Percentiles rank a stretch among this genome's conserved stretches.
phyloP scores from a whole-genome alignment of 2,113 vertebrate species.

The zebrafish (Danio rerio) region DNA sequence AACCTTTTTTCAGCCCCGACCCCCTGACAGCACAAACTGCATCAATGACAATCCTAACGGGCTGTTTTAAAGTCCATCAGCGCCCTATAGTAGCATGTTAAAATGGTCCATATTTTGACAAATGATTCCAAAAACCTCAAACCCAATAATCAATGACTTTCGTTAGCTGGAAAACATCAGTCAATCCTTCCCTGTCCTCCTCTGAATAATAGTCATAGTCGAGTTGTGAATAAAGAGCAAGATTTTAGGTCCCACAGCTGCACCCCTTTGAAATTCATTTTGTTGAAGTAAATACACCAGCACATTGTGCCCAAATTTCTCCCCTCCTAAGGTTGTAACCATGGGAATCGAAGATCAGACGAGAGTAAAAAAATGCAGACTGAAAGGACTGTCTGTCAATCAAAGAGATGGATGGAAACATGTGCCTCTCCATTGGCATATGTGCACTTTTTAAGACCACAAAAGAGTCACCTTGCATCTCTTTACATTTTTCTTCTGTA shows the following conservation, averaged over 20 bases:
- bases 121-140: conserved; percentile 1
- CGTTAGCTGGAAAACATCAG: background rate
- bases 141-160: conserved; percentile 19
- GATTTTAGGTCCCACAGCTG: conserved; percentile 9
- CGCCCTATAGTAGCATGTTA: background rate
- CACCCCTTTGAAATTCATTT: conserved; percentile 20
- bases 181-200: background rate
- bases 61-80: conserved; percentile 26
- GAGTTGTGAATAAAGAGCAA: background rate
- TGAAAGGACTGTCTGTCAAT: conserved; percentile 43
- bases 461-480: conserved; percentile 1
- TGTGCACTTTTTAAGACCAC: conserved; percentile 14
- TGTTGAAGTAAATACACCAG: conserved; percentile 15
- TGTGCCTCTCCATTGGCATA: conserved; percentile 7
- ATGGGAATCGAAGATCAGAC: background rate
- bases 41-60: background rate
- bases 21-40: conserved; percentile 27
- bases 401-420: conserved; percentile 39
- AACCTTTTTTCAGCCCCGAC: conserved; percentile 36
- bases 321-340: conserved; percentile 15
- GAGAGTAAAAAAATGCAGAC: conserved; percentile 4
- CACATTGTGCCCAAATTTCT: background rate
- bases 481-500: conserved; percentile 14
- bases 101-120: conserved; percentile 25
- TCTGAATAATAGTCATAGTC: background rate